Conservation (phyloP, 2,113 vertebrate species). For the Condylura cristata region DNA sequence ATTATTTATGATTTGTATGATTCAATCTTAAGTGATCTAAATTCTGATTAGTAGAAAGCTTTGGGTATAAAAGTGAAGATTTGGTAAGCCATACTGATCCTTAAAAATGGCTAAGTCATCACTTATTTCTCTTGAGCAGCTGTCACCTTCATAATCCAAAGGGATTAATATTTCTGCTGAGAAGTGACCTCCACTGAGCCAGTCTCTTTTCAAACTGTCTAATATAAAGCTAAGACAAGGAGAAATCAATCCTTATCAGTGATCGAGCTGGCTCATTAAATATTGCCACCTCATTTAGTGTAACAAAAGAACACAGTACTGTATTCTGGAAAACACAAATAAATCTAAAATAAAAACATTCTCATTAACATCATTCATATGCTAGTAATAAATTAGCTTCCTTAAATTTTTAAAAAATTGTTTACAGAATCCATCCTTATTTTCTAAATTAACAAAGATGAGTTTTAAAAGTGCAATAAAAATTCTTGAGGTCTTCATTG, state of each 20-base stretch:
- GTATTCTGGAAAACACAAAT: slow-evolving; percentile 69
- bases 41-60: slow-evolving; percentile 46
- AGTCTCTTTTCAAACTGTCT: background rate
- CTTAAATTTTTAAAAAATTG: slow-evolving; percentile 74
- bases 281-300: slow-evolving; percentile 5
- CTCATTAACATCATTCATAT: slow-evolving; percentile 27
- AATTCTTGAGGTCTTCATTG: slow-evolving; percentile 47
- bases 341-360: slow-evolving; percentile 65
- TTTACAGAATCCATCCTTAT: slow-evolving; percentile 78
- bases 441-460: slow-evolving; percentile 77
- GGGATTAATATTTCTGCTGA: slow-evolving; percentile 16
- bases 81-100: background rate
- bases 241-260: background rate
- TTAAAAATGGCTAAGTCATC: slow-evolving; percentile 22
- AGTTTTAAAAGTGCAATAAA: slow-evolving; percentile 72
- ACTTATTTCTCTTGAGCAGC: slow-evolving; percentile 12
- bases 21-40: slow-evolving; percentile 2
- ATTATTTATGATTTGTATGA: slow-evolving; percentile 44
- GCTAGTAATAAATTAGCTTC: slow-evolving; percentile 73
- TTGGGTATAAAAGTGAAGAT: background rate
- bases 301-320: slow-evolving; percentile 18
- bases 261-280: slow-evolving; percentile 4
- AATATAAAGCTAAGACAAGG: background rate
- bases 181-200: background rate
- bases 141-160: slow-evolving; percentile 25